Percentiles rank a stretch among this genome's conserved stretches.
phyloP scores from a whole-genome alignment of 2,797 vertebrate genomes.

The Enteromius afrohamiltoni region DNA sequence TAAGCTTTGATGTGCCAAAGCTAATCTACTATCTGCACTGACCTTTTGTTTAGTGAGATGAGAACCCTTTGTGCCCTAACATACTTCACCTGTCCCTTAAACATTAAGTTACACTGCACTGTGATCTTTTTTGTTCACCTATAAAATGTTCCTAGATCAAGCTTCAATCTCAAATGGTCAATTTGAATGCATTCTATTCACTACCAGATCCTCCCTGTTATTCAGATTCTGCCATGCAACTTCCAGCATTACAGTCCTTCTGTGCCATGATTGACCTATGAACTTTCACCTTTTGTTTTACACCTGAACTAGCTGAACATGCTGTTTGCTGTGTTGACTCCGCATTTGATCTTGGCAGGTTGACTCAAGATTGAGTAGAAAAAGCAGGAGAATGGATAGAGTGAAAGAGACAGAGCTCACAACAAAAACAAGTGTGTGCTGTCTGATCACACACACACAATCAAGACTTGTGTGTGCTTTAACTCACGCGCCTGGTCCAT shows the following conservation, averaged over 20 bases:
- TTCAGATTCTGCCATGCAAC: slow-evolving; percentile 4
- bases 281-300: slow-evolving; percentile 52
- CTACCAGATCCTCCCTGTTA: neutral
- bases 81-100: slow-evolving; percentile 2
- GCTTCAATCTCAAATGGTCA: neutral
- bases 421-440: slow-evolving; percentile 74
- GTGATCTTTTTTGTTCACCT: neutral
- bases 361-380: slow-evolving; percentile 81
- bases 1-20: slow-evolving; percentile 33
- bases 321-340: slow-evolving; percentile 80
- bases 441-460: slow-evolving; percentile 69
- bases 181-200: neutral
- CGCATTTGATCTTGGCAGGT: slow-evolving; percentile 86
- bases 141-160: neutral
- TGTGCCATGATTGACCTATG: slow-evolving; percentile 58
- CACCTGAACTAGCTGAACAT: slow-evolving; percentile 70
- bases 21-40: slow-evolving; percentile 35
- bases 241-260: slow-evolving; percentile 48
- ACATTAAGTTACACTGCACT: slow-evolving; percentile 18
- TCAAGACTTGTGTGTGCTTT: slow-evolving; percentile 74
- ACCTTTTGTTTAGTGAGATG: slow-evolving; percentile 19
- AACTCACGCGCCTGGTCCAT: slow-evolving; percentile 77
- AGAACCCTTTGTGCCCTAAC: slow-evolving; percentile 6
- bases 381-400: slow-evolving; percentile 67
- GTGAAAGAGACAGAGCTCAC: slow-evolving; percentile 65